Evolutionary conservation across 2,888 invertebrate genomes (phyloP).

Genomic region (Meta bourneti): DNA sequence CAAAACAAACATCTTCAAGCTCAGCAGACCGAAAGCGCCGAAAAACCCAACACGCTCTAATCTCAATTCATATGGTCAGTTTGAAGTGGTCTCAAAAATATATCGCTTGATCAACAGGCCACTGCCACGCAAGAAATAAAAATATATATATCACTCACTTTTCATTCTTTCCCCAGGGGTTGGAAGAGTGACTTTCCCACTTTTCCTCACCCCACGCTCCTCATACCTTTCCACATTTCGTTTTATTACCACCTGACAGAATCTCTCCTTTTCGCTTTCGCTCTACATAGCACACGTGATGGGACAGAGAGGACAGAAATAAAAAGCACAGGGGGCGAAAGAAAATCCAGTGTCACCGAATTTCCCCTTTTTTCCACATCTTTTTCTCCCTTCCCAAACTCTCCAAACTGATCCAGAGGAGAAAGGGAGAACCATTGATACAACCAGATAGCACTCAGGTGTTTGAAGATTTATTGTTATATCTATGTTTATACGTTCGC

Average conservation of each 20-base stretch:
- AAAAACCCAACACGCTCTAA: too few species aligned
- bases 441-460: slow-evolving; percentile 10
- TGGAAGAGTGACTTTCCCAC: slow-evolving; percentile 25
- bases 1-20: too few species aligned
- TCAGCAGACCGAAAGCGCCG: too few species aligned
- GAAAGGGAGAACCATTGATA: background rate
- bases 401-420: background rate
- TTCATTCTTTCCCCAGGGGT: slow-evolving; percentile 17
- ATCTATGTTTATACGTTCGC: slow-evolving; percentile 4
- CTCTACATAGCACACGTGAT: background rate
- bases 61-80: too few species aligned
- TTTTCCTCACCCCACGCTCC: background rate
- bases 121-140: background rate
- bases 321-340: slow-evolving; percentile 13
- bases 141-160: slow-evolving; percentile 41
- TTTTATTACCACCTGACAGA: slow-evolving; percentile 54
- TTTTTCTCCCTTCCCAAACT: background rate
- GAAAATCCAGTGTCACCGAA: background rate
- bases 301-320: slow-evolving; percentile 43
- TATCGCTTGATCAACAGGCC: slow-evolving; percentile 53
- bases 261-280: background rate
- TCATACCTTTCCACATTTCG: slow-evolving; percentile 36
- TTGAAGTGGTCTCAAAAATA: slow-evolving; percentile 6
- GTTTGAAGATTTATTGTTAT: slow-evolving; percentile 45
- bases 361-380: background rate